Conservation (phyloP, 2,113 vertebrate species). For the Ciconia maguari region DNA sequence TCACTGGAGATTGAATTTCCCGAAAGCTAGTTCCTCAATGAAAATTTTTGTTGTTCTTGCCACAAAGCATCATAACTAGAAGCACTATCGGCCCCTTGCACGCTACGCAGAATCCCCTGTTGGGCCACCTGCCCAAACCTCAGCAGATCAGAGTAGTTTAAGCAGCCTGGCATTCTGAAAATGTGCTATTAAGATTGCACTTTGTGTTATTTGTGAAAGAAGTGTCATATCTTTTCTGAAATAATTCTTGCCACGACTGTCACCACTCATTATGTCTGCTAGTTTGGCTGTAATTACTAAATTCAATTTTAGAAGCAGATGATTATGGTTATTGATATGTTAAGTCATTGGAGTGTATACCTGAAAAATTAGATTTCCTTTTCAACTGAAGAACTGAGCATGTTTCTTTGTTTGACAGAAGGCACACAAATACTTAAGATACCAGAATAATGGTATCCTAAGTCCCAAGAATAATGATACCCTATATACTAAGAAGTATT, state of each 20-base stretch:
- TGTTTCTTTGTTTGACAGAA: background rate
- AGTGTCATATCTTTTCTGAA: background rate
- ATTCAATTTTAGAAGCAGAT: background rate
- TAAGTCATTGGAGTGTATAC: background rate
- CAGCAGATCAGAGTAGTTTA: background rate
- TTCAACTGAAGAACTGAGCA: background rate
- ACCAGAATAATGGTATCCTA: background rate
- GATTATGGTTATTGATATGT: background rate
- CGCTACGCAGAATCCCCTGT: background rate
- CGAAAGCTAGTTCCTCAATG: background rate
- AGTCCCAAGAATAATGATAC: background rate
- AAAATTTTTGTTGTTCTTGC: background rate
- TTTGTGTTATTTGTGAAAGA: background rate
- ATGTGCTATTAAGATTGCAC: background rate
- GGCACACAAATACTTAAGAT: background rate
- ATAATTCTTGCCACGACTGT: background rate
- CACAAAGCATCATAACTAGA: background rate
- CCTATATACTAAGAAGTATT: background rate
- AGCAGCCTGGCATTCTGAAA: background rate
- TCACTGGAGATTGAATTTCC: background rate
- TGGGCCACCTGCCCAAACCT: background rate
- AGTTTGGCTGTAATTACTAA: background rate
- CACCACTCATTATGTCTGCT: background rate
- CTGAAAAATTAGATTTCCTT: background rate
- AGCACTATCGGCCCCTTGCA: background rate